Evolutionary conservation across 2,113 vertebrate genomes (phyloP), one percentile per base, ranked within the genome.

Genomic region (Elgaria multicarinata): DNA sequence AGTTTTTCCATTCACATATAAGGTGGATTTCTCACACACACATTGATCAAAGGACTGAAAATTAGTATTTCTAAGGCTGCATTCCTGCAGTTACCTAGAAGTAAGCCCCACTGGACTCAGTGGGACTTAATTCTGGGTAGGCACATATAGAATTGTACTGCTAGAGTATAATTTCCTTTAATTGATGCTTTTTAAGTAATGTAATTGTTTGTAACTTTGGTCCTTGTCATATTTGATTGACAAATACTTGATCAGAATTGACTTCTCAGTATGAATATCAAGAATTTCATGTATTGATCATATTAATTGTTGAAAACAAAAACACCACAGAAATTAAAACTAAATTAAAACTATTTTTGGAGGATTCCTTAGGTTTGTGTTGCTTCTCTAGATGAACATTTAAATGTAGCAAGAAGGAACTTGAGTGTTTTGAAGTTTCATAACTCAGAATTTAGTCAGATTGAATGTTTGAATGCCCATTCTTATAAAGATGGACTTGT

Each of bases 161-260:
- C 26, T 14, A 87, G 58, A 66, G 92, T 91, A 69, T 3, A 74
- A 62, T 50, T 90, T 89, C 90, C 94, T 85, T 85, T 90, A 83
- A 81, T 18, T 85, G 31, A 76, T 92, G 74, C 42, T 75, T 88
- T 83, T 85, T 69, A 82, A 91, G 74, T 95, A 91, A 95, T 92
- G 83, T 83, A 93, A 84, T 0, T 90, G 69, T 87, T 46, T 85
- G 42, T 85, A 92, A 88, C 46, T 91, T 94, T 53, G 33, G 36
- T 91, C 92, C 79, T 55, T n/a, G 50, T 93, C 87, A 5, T 93
- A 93, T 94, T 96, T 96, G 92, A 91, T 91, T 96, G 93, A 95
- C 92, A 90, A 90, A 91, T 91, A 81, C 58, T 9, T 93, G 84
- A 91, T 80, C 75, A 74, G 44, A 75, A 92, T 91, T 90, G 31